Conservation (phyloP, 2,888 invertebrate species). For the Epistrophe eligans region DNA sequence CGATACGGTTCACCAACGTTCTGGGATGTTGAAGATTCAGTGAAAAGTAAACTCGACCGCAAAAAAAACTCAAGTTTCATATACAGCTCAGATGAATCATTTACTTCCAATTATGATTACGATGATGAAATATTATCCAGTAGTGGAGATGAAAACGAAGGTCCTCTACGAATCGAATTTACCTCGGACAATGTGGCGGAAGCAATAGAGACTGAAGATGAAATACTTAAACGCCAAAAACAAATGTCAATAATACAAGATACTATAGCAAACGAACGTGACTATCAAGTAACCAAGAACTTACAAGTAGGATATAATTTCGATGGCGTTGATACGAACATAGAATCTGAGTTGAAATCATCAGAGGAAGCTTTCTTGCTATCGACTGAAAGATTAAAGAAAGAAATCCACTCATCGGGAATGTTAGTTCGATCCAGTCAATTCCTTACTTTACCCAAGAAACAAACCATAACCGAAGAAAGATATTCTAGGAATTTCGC, state of each 20-base stretch:
- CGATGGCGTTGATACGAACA: conserved; percentile 46
- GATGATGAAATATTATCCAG: conserved; percentile 83
- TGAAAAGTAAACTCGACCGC: conserved; percentile 52
- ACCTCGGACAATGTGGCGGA: conserved; percentile 94
- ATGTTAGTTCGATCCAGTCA: conserved; percentile 80
- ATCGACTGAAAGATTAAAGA: conserved; percentile 80
- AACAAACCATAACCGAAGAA: conserved; percentile 50
- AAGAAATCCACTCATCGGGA: conserved; percentile 80
- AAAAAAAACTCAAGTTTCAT: conserved; percentile 77
- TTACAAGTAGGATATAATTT: conserved; percentile 82
- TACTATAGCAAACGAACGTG: conserved; percentile 82
- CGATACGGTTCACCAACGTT: conserved; percentile 84
- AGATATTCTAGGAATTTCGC: conserved; percentile 54
- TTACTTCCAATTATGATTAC: conserved; percentile 85
- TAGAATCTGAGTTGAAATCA: conserved; percentile 69
- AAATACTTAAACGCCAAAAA: conserved; percentile 83
- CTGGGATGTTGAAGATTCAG: conserved; percentile 80
- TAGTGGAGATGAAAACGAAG: conserved; percentile 84
- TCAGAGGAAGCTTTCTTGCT: conserved; percentile 79
- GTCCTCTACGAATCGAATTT: conserved; percentile 91
- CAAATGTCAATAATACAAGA: conserved; percentile 83
- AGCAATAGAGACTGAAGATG: conserved; percentile 89
- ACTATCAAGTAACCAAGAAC: conserved; percentile 83
- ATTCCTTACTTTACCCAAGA: conserved; percentile 77
- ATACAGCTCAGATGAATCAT: conserved; percentile 85